Base-by-base conservation (phyloP, 2,888 invertebrate species). In the Tenthredo distinguenda region DNA sequence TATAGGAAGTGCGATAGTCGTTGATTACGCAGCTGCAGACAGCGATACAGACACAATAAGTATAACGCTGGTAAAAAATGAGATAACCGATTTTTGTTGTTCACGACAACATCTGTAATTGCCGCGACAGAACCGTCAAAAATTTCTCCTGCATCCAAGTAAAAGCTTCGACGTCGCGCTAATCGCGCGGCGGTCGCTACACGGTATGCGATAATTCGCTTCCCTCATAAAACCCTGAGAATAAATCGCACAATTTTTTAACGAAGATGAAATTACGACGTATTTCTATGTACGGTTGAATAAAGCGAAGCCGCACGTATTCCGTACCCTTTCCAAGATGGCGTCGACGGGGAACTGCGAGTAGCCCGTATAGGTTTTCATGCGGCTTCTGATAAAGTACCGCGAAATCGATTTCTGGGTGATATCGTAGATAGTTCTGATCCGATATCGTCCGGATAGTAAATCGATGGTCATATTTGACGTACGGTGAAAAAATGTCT, bases 1-100 rank as follows among this genome's bases (percentile, higher is more conserved):
- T 77, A 77, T 77, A 50, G 77, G 77, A 77, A 77, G 55, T 77
- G 77, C 55, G 77, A 77, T 77, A 77, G 31, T 21, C 18, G 77
- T 31, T 77, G 55, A 77, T 77, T 77, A 77, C 31, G 34, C 77
- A 77, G 77, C 77, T 77, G 77, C 55, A 55, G 77, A 77, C 55
- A 34, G 77, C 77, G 77, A 77, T 55, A 68, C 5, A 34, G 12
- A 34, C 15, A 34, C 18, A 21, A 68, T 62, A 26, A 26, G 2
- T 62, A 62, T 26, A 31, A 65, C 9, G 10, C 4, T 34, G 26
- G 71, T 58, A 26, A 58, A 58, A 37, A 37, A 37, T 71, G 10
- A 37, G 71, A 71, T 37, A 71, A 37, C 6, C 71, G 12, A 6
- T 71, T 34, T 71, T 4, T 62, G 21, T n/a, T 21, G n/a, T 62